Evolutionary conservation across 35 echinoderm and acorn worm species (phyloP).

Genomic region (Diadema setosum): DNA sequence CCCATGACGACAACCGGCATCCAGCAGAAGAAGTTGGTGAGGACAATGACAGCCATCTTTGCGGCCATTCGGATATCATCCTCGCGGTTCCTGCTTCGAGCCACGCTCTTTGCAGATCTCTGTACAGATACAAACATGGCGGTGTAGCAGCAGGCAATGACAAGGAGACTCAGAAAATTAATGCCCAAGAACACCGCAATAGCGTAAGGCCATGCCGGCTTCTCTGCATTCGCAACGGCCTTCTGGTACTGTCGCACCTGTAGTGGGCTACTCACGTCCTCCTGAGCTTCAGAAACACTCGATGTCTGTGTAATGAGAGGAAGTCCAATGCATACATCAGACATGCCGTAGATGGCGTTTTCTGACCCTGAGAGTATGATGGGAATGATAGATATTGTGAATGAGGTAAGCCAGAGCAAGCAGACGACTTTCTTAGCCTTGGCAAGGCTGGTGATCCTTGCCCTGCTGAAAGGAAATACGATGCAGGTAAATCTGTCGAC

Average conservation of each 20-base stretch:
- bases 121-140: background rate
- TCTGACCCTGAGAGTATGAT: background rate
- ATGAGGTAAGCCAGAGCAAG: background rate
- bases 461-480: conserved; percentile 21
- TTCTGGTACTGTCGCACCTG: background rate
- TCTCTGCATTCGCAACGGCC: background rate
- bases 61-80: background rate
- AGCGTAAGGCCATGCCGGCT: background rate
- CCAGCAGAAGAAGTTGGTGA: conserved; percentile 52
- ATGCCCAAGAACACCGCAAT: background rate
- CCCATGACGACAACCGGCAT: conserved; percentile 46
- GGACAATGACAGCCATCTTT: conserved; percentile 9
- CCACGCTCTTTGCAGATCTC: background rate
- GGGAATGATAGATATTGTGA: background rate
- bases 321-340: conserved; percentile 38
- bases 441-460: background rate
- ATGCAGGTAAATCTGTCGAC: conserved; percentile 44
- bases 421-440: background rate
- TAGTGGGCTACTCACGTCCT: background rate
- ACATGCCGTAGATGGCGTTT: conserved; percentile 24
- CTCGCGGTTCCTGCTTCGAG: background rate
- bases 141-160: background rate
- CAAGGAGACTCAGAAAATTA: background rate
- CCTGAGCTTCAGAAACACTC: background rate
- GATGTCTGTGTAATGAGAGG: conserved; percentile 19